Evolutionary conservation across 2,113 vertebrate species (phyloP).

Genomic region (Lasiurus cinereus): DNA sequence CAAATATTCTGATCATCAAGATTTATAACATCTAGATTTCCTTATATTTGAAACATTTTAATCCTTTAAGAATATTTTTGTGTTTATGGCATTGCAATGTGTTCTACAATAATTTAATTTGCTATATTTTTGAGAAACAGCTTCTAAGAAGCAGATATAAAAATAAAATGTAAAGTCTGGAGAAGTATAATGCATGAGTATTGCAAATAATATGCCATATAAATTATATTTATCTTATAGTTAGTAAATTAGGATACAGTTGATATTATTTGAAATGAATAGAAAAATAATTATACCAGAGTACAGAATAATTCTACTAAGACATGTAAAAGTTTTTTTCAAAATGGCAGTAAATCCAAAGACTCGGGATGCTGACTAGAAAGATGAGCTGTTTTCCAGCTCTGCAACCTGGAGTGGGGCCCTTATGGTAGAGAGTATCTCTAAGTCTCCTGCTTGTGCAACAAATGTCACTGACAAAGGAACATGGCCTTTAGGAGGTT

Average conservation of each 20-base stretch:
- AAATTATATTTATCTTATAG: neutral
- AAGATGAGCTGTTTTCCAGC: neutral
- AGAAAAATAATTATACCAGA: neutral
- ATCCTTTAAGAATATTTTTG: neutral
- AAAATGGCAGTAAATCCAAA: neutral
- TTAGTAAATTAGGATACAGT: constrained; percentile 5
- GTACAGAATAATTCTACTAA: neutral
- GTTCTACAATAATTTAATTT: neutral
- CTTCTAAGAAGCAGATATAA: neutral
- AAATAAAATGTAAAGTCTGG: neutral
- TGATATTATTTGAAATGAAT: neutral
- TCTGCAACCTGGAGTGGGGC: neutral
- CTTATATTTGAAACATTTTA: neutral
- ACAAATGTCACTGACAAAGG: neutral
- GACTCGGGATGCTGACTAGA: neutral
- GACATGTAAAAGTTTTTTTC: neutral
- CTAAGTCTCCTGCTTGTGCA: neutral
- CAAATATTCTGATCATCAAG: neutral
- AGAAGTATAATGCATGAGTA: neutral
- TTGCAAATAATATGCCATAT: neutral
- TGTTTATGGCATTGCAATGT: neutral
- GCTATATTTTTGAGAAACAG: neutral
- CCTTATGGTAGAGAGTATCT: neutral
- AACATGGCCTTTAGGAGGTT: neutral
- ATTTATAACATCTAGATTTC: neutral